Evolutionary conservation across 2,797 vertebrate species (phyloP).

Genomic region (Tangara arthus): DNA sequence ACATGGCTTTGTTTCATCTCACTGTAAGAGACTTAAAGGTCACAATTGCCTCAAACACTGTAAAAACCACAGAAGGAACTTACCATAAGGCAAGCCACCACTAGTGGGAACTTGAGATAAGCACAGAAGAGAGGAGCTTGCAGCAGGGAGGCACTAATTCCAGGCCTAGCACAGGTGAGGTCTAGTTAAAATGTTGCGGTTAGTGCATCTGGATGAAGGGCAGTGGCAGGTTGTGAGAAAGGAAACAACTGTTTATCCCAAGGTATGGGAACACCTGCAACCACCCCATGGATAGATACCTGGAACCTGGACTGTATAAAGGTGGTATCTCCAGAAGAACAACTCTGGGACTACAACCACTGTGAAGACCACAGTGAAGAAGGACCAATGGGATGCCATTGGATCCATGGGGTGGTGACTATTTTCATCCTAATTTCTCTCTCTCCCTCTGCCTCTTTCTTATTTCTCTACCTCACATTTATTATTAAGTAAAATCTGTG

Average conservation of each 20-base stretch:
- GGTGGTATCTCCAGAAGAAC: accelerated
- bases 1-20: neutral
- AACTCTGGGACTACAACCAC: accelerated
- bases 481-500: neutral
- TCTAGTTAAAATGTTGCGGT: neutral
- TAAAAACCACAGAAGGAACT: neutral
- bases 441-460: neutral
- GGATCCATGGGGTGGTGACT: neutral
- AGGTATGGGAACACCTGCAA: neutral
- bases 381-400: accelerated
- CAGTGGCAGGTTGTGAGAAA: neutral
- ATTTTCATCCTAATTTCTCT: neutral
- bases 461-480: neutral
- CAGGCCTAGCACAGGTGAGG: neutral
- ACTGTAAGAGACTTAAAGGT: neutral
- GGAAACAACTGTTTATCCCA: neutral
- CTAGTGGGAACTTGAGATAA: neutral
- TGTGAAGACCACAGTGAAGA: accelerated
- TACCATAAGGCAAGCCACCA: neutral
- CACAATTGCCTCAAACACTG: neutral
- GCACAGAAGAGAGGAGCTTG: neutral
- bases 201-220: neutral
- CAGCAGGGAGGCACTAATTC: neutral
- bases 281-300: accelerated
- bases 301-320: neutral